Conservation (phyloP, 1,140 invertebrate species). For the Sminthurinus signatus region DNA sequence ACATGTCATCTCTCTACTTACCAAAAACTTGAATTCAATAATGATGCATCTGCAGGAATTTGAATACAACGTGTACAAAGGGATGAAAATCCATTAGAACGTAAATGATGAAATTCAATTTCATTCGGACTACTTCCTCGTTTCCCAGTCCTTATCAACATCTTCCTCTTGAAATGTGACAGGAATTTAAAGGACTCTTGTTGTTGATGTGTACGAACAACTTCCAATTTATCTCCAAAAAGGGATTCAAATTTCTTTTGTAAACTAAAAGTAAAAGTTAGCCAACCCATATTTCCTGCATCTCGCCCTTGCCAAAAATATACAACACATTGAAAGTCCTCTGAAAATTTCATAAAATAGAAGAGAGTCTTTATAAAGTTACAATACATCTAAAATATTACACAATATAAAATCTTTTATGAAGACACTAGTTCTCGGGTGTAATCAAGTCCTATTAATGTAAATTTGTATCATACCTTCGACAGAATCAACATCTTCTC, state of each 20-base stretch:
- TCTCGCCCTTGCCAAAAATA: constrained; percentile 99
- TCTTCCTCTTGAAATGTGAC: constrained; percentile 93
- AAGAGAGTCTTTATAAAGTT: too few species aligned
- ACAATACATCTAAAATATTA: too few species aligned
- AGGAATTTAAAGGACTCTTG: constrained; percentile 99
- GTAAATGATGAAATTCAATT: constrained; percentile 89
- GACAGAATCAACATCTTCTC: constrained; percentile 56
- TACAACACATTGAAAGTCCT: constrained; percentile 92
- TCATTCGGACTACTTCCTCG: constrained; percentile 50
- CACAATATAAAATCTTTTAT: too few species aligned
- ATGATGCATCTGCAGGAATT: constrained; percentile 67
- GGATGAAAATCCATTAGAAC: constrained; percentile 86
- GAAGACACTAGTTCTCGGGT: too few species aligned
- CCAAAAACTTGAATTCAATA: constrained; percentile 80
- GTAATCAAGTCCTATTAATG: too few species aligned
- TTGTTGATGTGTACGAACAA: constrained; percentile 94
- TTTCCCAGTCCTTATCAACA: constrained; percentile 89
- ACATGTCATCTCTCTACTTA: constrained; percentile 46
- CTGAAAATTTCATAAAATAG: too few species aligned
- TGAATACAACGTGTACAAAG: constrained; percentile 91
- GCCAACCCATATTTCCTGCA: constrained; percentile 98
- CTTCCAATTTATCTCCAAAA: constrained; percentile 92
- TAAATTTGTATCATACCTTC: too few species aligned
- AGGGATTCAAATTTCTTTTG: constrained; percentile 96
- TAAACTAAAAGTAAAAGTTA: constrained; percentile 96